These are phyloP conservation scores for Morone saxatilis DNA, from an alignment of 2,113 vertebrate genomes.

Conservation along the genomic window DNA sequence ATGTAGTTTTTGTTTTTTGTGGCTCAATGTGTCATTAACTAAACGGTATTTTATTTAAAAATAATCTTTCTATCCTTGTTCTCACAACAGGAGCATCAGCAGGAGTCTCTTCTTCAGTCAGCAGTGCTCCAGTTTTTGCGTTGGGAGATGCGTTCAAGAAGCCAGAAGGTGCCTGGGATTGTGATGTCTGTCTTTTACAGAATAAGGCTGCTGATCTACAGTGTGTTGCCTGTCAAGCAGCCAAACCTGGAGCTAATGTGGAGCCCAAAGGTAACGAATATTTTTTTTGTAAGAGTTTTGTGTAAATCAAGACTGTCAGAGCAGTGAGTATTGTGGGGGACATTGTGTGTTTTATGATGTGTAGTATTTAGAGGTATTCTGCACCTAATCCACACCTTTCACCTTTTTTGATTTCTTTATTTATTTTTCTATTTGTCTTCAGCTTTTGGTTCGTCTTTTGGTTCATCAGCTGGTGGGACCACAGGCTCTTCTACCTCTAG, in stretches of 20 bases:
- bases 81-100: conserved; percentile 27
- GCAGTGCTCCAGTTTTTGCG: conserved; percentile 81
- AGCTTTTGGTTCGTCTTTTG: conserved; percentile 79
- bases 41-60: too few relatives aligned
- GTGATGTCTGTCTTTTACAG: conserved; percentile 88
- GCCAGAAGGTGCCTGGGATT: conserved; percentile 93
- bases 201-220: conserved; percentile 91
- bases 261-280: conserved; percentile 89
- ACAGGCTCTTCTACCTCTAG: conserved; percentile 68
- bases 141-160: conserved; percentile 94
- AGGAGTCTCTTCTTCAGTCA: conserved; percentile 66
- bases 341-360: too few relatives aligned
- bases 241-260: conserved; percentile 89
- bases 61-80: neutral
- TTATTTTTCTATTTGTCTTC: conserved; percentile 2
- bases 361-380: too few relatives aligned
- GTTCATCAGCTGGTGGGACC: conserved; percentile 82
- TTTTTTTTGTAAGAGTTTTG: too few relatives aligned
- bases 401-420: neutral
- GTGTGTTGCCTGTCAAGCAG: conserved; percentile 91
- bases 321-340: too few relatives aligned
- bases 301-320: too few relatives aligned
- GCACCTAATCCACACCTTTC: neutral
- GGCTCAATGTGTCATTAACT: neutral
- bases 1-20: neutral